Evolutionary conservation across 2,113 vertebrate genomes (phyloP), one percentile per base, ranked within the genome.

Genomic region (Lipophrys pholis): DNA sequence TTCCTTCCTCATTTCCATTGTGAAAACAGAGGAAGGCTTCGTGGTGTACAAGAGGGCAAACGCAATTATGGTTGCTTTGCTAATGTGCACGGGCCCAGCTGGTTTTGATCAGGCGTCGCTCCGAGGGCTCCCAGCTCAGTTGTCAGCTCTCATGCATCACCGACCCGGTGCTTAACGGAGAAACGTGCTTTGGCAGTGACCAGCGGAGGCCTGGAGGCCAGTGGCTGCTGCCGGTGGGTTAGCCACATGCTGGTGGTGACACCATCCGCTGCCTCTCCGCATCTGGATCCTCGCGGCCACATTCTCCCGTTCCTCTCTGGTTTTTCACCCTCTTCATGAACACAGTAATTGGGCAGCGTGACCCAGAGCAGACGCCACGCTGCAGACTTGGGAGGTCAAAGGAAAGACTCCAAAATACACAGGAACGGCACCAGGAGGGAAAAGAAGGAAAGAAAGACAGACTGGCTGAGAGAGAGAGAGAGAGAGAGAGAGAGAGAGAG

Each of bases 61-160:
- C 46, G 82, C 81, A 92, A 93, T 91, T 91, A 91, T 90, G 87
- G 91, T 69, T 83, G 77, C 56, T 65, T 77, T 76, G 77, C 87
- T 91, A 91, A 90, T 88, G 89, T 89, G 76, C 81, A 45, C 59
- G 79, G 84, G 76, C 89, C 81, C 92, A 92, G 91, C 91, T 92
- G 91, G 89, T 90, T 91, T 69, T 89, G 87, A 92, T 93, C 90
- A 81, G 76, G 72, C 74, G 48, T 74, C 6, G 54, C 84, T 85
- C 81, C 64, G 58, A 82, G 85, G 76, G 80, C 83, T 80, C 53
- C 76, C 9, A 51, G 85, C 78, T 81, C 82, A 80, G 55, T 88
- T 93, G 92, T 94, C 92, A 93, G 85, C 82, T 91, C 86, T 87
- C 85, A 93, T 92, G 91, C 90, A 87, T 92, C 92, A 90, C 79